Base-by-base conservation (phyloP, 2,797 vertebrate genomes). In the Sebastes goodei region DNA sequence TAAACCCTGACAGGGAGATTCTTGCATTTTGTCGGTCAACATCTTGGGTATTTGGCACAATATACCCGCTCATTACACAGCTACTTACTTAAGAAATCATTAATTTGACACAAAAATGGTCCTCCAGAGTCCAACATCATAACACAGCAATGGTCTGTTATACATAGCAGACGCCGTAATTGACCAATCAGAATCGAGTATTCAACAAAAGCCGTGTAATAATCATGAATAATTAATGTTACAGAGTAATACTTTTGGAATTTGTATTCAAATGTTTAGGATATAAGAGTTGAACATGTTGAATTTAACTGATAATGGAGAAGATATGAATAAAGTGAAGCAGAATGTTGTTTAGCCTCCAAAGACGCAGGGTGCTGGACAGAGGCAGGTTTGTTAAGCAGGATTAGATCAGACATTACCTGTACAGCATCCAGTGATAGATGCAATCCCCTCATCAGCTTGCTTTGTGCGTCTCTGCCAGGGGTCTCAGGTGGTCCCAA, bases 381-480 rank as follows among this genome's bases (percentile, higher is more conserved):
- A 11, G 38, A 46, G 55, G 60, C 17, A 5, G 57, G 23, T 46
- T 81, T 67, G 17, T 71, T 81, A 52, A 80, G 61, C 59, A 78
- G 85, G 87, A 92, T 91, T 83, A 82, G 67, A 72, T 56, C 38
- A 64, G 69, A 59, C 14, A 46, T 89, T 74, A 81, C 83, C 76
- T 82, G 82, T 17, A 17, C 42, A 29, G 74, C 42, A 80, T 74
- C 66, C 80, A 74, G 79, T 52, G 59, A 75, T 73, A 74, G 79
- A 38, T 86, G 67, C 88, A 90, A 90, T 89, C 85, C 81, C 63
- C 80, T 49, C 35, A 86, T 92, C 88, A 78, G 76, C 70, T 86
- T 81, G 78, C 53, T 30, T 21, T 69, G 68, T 74, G 66, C 10
- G 10, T 35, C 74, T 72, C n/a, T 38, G 10, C 46, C 20, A 0